Evolutionary conservation across 2,888 invertebrate species (phyloP), one percentile per base, ranked within the genome.

Genomic region (Chouioia cunea): DNA sequence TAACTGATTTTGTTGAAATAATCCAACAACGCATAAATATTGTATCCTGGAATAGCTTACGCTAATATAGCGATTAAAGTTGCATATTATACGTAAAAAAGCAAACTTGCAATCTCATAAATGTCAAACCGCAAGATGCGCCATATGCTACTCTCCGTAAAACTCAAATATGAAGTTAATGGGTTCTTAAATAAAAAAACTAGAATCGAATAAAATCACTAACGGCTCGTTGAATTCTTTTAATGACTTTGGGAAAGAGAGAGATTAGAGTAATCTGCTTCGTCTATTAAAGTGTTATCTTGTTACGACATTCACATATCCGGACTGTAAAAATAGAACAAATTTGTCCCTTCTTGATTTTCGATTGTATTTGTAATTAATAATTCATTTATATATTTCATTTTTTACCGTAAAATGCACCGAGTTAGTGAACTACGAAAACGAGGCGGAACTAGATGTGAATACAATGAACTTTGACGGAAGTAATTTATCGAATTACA

Each of bases 121-220:
- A 66, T 62, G 44, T 44, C 23, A 20, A 10, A 4, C 50, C 14
- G 14, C 20, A 46, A 27, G 57, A 43, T 3, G 22, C 36, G 4
- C 4, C 23, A 23, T 52, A 18, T 23, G 64, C 63, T 66, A 58
- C 52, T 18, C 54, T 70, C 43, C 47, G 48, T 36, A 60, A 65
- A 67, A 67, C 60, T 53, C n/a, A 46, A 36, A n/a, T 67, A 36
- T 20, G 67, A 67, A 52, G 67, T 69, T 69, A 63, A 69, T 69
- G 69, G 43, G n/a, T 52, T 27, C 44, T 52, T 69, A 57, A 44
- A 63, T 63, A 57, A 63, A 56, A n/a, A 63, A 63, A 43, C 27
- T 23, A 14, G 12, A 36, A 46, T 46, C 22, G 57, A 43, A 20
- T 23, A 14, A 18, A 36, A 46, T 46, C 22, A 52, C 44, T 57